Base-by-base conservation (phyloP, 2,888 invertebrate genomes). In the Caenorhabditis sp. region DNA sequence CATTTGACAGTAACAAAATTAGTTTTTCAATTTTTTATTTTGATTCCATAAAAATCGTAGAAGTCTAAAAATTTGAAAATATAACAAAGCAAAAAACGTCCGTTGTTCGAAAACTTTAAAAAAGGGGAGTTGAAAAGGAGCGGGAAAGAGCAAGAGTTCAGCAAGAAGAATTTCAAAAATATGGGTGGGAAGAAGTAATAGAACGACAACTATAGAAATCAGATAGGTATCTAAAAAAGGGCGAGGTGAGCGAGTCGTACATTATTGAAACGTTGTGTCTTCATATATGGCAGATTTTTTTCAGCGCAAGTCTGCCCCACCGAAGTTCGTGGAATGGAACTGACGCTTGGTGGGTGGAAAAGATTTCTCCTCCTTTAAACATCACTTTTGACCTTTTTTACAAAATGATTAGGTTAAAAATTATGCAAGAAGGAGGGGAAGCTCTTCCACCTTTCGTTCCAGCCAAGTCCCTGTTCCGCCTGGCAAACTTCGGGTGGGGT, bases 131-230 rank as follows among this genome's bases (percentile, higher is more conserved):
- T 44, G 16, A 51, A 56, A 28, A 35, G 44, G 19, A 64, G 41
- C 41, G 19, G 26, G 16, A 24, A 54, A 66, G 22, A 64, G 56
- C 68, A 76, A 76, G 58, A 76, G 8, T 59, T 66, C 38, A 68
- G 58, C 66, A 35, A 26, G 24, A 51, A 54, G 51, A 75, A 19
- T 24, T 47, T 28, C 19, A 10, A 58, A 58, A 56, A 22, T 22
- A n/a, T 14, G 47, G 54, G 54, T n/a, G 26, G 38, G 59, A 76
- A 31, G 58, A 68, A 68, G 49, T 38, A 38, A n/a, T 31, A 4
- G 16, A 54, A 58, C 47, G 51, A 58, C 16, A 56, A 74, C 49
- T 24, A 58, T 70, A 58, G 14, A 58, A 70, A 28, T 70, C 28
- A 58, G 58, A 44, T 31, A 58, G 44, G 44, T 61, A 31, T 61